Base-by-base conservation (phyloP, 2,888 invertebrate species). In the Meiosimyza decipiens region DNA sequence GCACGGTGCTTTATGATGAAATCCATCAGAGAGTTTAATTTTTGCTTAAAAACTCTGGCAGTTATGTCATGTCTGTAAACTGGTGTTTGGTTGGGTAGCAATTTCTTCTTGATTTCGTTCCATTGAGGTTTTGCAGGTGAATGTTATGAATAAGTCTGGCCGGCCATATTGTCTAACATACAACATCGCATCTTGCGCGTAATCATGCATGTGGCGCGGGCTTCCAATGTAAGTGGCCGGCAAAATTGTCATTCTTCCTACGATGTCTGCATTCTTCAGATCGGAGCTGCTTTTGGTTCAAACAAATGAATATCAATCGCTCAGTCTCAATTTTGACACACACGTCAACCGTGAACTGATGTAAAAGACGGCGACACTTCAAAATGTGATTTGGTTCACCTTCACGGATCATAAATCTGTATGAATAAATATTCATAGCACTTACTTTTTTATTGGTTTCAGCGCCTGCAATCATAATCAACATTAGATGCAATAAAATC, bases 291-390 rank as follows among this genome's bases (percentile, higher is more conserved):
- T 52, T 60, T 47, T 63, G 63, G 40, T 69, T 71, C 50, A 71
- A 72, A 33, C 52, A 16, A 28, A 82, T 71, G 71, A 71, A 85
- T 28, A 64, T 40, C 13, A 85, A 72, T 28, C 82, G 76, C 71
- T 83, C 80, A 11, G 50, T 33, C 16, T 86, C 85, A 50, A 84
- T 79, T 74, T 83, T 84, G 0, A 77, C 82, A 76, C 82, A 85
- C 78, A 80, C 77, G 72, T 86, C 84, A 9, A 85, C 83, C 47
- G 79, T 65, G 69, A 74, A 85, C 75, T 86, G 84, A 60, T 82
- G 79, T 40, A 79, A 81, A 11, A 86, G 77, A 54, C 54, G 72
- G 9, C 79, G 74, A 54, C 54, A 66, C 15, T 33, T 66, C 28
- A 66, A 54, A 22, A 66, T 66, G 33, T 66, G 66, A 33, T 66